These are phyloP conservation scores for Halictus rubicundus DNA, from an alignment of 1,140 invertebrate species.

Conservation along the genomic window DNA sequence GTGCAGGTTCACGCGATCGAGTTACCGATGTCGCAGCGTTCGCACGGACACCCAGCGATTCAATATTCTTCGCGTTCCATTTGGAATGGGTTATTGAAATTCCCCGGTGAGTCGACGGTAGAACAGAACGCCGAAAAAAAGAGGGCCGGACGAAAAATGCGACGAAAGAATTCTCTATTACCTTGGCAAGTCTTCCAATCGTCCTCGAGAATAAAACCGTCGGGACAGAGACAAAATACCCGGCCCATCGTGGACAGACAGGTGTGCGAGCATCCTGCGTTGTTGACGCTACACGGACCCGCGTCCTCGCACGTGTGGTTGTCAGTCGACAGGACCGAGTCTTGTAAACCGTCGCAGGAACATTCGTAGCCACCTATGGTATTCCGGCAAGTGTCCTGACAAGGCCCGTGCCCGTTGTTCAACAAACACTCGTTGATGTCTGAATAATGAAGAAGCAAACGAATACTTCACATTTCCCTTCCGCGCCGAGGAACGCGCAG, in stretches of 20 bases:
- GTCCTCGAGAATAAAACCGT: slow-evolving; percentile 81
- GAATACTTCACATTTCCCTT: background rate
- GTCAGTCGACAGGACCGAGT: slow-evolving; percentile 82
- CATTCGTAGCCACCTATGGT: slow-evolving; percentile 84
- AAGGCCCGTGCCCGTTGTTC: slow-evolving; percentile 85
- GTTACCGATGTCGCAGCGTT: background rate
- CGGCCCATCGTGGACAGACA: slow-evolving; percentile 84
- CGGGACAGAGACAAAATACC: slow-evolving; percentile 85
- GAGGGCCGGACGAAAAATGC: too few species aligned
- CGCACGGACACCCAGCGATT: background rate
- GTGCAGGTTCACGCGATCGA: background rate
- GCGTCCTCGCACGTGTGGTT: slow-evolving; percentile 82
- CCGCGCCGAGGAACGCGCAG: too few species aligned
- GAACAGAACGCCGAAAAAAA: background rate
- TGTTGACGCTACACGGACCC: slow-evolving; percentile 83
- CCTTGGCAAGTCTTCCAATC: slow-evolving; percentile 84
- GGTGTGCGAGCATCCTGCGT: slow-evolving; percentile 83
- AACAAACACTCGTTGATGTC: slow-evolving; percentile 84
- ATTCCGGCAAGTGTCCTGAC: slow-evolving; percentile 86
- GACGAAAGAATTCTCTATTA: slow-evolving; percentile 35
- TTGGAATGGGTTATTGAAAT: background rate
- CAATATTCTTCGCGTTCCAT: background rate
- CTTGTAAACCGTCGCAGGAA: slow-evolving; percentile 82
- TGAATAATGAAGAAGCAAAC: slow-evolving; percentile 47
- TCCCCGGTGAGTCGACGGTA: background rate